These are phyloP conservation scores for Isichthys henryi DNA, from an alignment of 2,113 vertebrate species.

Conservation along the genomic window DNA sequence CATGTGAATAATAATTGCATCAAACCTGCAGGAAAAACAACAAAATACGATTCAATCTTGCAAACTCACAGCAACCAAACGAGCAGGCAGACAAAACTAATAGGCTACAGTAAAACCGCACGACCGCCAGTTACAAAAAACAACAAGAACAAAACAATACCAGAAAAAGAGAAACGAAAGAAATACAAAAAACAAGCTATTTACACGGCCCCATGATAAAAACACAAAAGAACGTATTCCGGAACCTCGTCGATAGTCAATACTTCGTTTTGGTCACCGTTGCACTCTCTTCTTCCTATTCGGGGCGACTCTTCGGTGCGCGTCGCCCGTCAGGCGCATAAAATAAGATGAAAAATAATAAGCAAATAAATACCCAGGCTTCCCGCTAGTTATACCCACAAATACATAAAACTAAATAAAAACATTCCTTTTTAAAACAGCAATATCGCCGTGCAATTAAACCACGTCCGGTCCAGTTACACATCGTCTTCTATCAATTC, in stretches of 20 bases:
- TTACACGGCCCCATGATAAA: neutral
- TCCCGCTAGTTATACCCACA: no score
- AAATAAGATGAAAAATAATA: no score
- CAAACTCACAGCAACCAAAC: neutral
- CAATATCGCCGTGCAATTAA: neutral
- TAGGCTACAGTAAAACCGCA: neutral
- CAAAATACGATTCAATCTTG: neutral
- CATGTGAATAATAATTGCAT: neutral
- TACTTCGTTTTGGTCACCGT: no score
- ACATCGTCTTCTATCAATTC: neutral
- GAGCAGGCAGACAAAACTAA: neutral
- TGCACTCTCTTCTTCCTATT: no score
- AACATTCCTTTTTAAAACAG: neutral
- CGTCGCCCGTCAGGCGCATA: no score
- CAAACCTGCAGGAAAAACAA: neutral
- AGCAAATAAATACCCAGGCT: no score
- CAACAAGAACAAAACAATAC: neutral
- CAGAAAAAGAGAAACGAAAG: neutral
- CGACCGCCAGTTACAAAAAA: neutral
- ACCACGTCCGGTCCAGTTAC: neutral
- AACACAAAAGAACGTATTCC: neutral
- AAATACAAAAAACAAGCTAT: neutral
- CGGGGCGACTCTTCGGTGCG: no score
- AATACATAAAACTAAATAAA: neutral
- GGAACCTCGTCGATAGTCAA: no score